These are phyloP conservation scores for Micronycteris hirsuta DNA, from an alignment of 2,113 vertebrate genomes.

Conservation along the genomic window DNA sequence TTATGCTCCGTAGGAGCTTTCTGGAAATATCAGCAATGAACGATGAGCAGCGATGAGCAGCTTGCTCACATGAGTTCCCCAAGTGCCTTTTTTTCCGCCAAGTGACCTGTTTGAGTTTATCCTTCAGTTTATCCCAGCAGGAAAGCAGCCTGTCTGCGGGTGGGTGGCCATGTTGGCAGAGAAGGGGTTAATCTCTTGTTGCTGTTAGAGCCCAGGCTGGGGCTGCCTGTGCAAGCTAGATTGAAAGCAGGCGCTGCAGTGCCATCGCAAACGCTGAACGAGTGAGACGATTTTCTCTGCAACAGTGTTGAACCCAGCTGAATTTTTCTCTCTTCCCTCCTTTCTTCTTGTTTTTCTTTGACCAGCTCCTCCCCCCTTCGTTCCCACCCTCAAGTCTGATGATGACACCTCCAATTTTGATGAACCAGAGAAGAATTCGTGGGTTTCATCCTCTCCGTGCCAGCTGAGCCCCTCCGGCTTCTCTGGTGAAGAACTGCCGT, in stretches of 20 bases:
- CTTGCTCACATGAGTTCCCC: neutral
- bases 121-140: constrained; percentile 46
- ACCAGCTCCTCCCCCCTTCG: constrained; percentile 94
- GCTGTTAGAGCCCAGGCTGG: constrained; percentile 87
- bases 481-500: constrained; percentile 87
- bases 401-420: constrained; percentile 96
- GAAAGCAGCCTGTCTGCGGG: constrained; percentile 76
- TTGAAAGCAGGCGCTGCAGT: constrained; percentile 91
- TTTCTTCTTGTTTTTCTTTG: constrained; percentile 83
- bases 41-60: neutral
- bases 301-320: constrained; percentile 81
- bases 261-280: constrained; percentile 79
- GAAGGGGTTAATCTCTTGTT: constrained; percentile 87
- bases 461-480: constrained; percentile 89
- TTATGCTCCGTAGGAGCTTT: constrained; percentile 25
- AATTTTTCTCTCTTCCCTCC: constrained; percentile 78
- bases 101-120: constrained; percentile 61
- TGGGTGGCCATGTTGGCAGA: constrained; percentile 86
- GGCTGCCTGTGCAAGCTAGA: constrained; percentile 89
- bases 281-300: constrained; percentile 78
- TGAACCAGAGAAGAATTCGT: constrained; percentile 91
- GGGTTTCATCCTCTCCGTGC: constrained; percentile 89
- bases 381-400: constrained; percentile 90
- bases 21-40: constrained; percentile 33
- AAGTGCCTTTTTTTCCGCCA: neutral